These are phyloP conservation scores for Somateria mollissima DNA, from an alignment of 2,797 vertebrate species.

Conservation along the genomic window DNA sequence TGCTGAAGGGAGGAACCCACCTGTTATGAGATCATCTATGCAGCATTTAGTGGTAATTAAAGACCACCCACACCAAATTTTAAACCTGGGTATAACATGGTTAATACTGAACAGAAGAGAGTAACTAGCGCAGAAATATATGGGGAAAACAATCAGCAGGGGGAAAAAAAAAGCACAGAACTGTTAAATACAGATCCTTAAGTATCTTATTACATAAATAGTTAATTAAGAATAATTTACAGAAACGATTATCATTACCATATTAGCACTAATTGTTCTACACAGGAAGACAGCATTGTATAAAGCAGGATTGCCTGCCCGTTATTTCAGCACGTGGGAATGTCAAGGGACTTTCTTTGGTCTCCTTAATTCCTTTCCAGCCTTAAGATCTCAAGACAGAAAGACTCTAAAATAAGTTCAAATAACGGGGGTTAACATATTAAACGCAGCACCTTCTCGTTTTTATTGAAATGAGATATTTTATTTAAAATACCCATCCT, in stretches of 20 bases:
- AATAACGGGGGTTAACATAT: background rate
- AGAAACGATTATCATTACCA: slow-evolving; percentile 66
- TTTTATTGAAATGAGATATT: background rate
- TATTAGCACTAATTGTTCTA: slow-evolving; percentile 67
- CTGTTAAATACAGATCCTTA: slow-evolving; percentile 56
- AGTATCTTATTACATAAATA: slow-evolving; percentile 65
- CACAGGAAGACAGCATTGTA: slow-evolving; percentile 47
- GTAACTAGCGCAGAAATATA: background rate
- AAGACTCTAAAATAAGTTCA: slow-evolving; percentile 8
- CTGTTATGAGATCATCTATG: slow-evolving; percentile 12
- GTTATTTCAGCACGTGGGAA: slow-evolving; percentile 14
- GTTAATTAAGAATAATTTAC: slow-evolving; percentile 72
- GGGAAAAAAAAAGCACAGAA: background rate
- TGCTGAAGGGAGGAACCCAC: slow-evolving; percentile 9
- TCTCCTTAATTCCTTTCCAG: slow-evolving; percentile 33
- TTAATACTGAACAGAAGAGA: slow-evolving; percentile 30
- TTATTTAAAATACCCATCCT: background rate
- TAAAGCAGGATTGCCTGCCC: slow-evolving; percentile 23
- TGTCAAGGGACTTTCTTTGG: slow-evolving; percentile 20
- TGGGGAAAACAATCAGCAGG: slow-evolving; percentile 33
- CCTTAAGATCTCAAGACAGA: slow-evolving; percentile 9
- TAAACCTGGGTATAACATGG: background rate
- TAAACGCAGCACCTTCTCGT: background rate
- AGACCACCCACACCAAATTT: slow-evolving; percentile 6
- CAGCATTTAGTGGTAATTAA: slow-evolving; percentile 37